Base-by-base conservation (phyloP, 2,888 invertebrate species). In the Branchipolynoe longqiensis region DNA sequence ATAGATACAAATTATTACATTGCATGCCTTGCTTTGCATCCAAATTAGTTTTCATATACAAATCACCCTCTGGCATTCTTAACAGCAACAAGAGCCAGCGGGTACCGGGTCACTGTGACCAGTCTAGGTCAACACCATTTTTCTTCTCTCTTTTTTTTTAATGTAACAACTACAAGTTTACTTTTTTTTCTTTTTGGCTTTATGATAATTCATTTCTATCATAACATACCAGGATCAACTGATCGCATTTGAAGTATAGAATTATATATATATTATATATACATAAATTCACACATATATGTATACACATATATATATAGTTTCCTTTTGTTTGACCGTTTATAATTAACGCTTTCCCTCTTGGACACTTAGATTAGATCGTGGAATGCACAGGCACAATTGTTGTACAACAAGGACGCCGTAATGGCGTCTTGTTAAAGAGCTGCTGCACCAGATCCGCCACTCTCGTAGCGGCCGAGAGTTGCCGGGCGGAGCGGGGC, bases 11-110 rank as follows among this genome's bases (percentile, higher is more conserved):
- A 78, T 54, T 78, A 78, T 2, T 78, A 78, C 78, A 78, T 40
- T 69, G 69, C 69, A 69, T 69, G 69, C 69, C 38, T 69, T 33
- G 36, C 69, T 69, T 69, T 69, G 69, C 69, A 69, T 69, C 69
- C 69, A 69, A 69, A 69, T 69, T 1, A 69, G 69, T 12, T 69
- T n/a, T 38, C 69, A 22, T 69, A 38, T 69, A 69, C 78, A 78
- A 41, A 31, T 78, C 41, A 78, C 78, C 78, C 78, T 78, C 41
- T 78, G 78, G 78, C 78, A 78, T 78, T 54, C 54, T 48, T 78
- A 78, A 78, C 78, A 78, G 78, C 78, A 78, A 78, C 78, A 78
- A 78, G 78, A 78, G 78, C 78, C 78, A 78, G 48, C 54, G 78
- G 78, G 78, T 31, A 14, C 78, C 48, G 78, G 78, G 41, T 78